Base-by-base conservation (phyloP, 1,140 invertebrate genomes). In the Apis florea region DNA sequence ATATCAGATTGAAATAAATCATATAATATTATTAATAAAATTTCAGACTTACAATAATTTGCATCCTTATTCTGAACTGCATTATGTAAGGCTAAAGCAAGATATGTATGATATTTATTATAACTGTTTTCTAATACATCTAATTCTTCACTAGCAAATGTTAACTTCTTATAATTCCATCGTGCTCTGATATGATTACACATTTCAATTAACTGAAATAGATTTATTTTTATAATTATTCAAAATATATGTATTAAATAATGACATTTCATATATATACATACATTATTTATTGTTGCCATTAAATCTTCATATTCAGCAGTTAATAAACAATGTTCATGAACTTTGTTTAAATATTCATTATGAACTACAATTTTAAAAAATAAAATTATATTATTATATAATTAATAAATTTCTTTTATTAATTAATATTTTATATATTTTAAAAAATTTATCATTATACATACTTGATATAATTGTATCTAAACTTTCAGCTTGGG, bases 401-500 rank as follows among this genome's bases (percentile, higher is more conserved):
- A 17, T 64, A 64, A 40, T 40, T 64, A 11, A 63, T 1, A 63
- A 19, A 17, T 19, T 63, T 63, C 31, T 63, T 63, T 31, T 31
- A 26, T 1, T 59, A 26, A 31, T 31, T 31, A 63, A 53, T 13
- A 17, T 19, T 17, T 56, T 19, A 56, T 56, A 17, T 59, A 69
- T 63, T 5, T 47, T 64, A 9, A 31, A 24, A 68, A 49, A 75
- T 69, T 64, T 40, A 49, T 53, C 40, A 67, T 9, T 64, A 56
- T 17, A 68, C 71, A 56, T 90, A 94, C 93, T 90, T 89, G 89
- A 90, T 47, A 94, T 87, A 63, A 94, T 92, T 0, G 89, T 82
- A 78, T 95, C 94, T 10, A 95, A 88, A 89, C 95, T 94, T 19
- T 91, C 87, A 40, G 94, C 94, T 70, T 92, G 85, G 47, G 85